These are phyloP conservation scores for Andrena fulva DNA, from an alignment of 2,888 invertebrate genomes.

Conservation along the genomic window DNA sequence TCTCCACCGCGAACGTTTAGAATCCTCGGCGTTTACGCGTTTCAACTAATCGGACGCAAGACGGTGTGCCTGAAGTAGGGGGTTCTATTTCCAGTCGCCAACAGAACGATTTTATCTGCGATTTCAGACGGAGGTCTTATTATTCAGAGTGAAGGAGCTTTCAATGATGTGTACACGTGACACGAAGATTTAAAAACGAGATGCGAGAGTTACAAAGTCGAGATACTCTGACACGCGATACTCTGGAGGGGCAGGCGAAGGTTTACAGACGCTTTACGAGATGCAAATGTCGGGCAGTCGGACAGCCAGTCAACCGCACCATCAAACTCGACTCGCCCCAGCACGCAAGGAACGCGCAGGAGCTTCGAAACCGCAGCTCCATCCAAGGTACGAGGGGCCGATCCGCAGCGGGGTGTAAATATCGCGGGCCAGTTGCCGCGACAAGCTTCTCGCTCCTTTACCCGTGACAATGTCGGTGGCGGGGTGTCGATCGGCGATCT, in stretches of 20 bases:
- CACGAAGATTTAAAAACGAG: background rate
- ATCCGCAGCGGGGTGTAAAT: conserved; percentile 47
- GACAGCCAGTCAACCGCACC: conserved; percentile 59
- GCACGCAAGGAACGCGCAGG: background rate
- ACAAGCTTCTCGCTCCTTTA: background rate
- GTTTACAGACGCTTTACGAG: conserved; percentile 57
- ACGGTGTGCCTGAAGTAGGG: too few species aligned
- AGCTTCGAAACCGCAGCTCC: conserved; percentile 52
- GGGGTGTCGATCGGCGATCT: conserved; percentile 29
- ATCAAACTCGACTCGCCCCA: conserved; percentile 33
- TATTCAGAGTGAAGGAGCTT: background rate
- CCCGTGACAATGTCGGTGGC: background rate
- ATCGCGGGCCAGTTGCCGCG: conserved; percentile 8
- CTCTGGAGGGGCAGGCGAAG: conserved; percentile 24
- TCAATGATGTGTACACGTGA: background rate
- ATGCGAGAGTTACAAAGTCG: background rate
- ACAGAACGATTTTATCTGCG: too few species aligned
- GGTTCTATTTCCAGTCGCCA: too few species aligned
- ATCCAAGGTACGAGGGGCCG: conserved; percentile 42
- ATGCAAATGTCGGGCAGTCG: conserved; percentile 74
- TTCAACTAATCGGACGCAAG: too few species aligned
- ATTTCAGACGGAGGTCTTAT: too few species aligned
- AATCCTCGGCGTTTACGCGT: background rate
- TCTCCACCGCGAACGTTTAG: background rate
- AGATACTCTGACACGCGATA: conserved; percentile 49